A percentile compares a stretch with the other conserved stretches of the same genome.
Conservation (phyloP, 2,888 invertebrate species). For the Orthonevra nobilis region DNA sequence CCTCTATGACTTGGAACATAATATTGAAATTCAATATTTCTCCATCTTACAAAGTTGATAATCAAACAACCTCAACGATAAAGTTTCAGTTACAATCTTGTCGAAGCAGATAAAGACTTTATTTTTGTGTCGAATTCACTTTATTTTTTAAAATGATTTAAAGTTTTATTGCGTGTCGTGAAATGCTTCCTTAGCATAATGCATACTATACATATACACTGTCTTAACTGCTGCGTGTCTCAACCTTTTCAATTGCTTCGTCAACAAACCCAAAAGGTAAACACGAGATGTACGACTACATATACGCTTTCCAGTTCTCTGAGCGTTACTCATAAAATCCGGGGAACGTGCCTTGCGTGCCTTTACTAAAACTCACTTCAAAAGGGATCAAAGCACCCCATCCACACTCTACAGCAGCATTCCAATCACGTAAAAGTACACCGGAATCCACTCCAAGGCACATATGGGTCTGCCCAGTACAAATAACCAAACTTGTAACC, state of each 20-base stretch:
- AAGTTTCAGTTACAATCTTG: no score
- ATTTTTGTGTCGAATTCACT: no score
- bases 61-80: no score
- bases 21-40: no score
- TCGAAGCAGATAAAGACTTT: no score
- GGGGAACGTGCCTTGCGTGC: constrained; percentile 37
- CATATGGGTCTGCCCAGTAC: neutral
- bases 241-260: constrained; percentile 23
- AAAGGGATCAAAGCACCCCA: constrained; percentile 8
- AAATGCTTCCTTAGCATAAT: no score
- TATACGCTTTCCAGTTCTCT: constrained; percentile 2
- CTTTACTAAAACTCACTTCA: constrained; percentile 11
- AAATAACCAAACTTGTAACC: constrained; percentile 1
- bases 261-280: constrained; percentile 36
- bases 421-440: constrained; percentile 55
- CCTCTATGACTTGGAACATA: no score
- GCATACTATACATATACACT: no score
- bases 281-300: constrained; percentile 24
- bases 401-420: constrained; percentile 17
- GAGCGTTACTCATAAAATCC: constrained; percentile 38
- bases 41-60: no score
- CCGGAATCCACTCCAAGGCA: constrained; percentile 30
- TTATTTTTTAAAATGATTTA: no score
- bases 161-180: no score
- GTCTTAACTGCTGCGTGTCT: no score